Evolutionary conservation across 2,888 invertebrate species (phyloP).

Genomic region (Heliconius ismenius): DNA sequence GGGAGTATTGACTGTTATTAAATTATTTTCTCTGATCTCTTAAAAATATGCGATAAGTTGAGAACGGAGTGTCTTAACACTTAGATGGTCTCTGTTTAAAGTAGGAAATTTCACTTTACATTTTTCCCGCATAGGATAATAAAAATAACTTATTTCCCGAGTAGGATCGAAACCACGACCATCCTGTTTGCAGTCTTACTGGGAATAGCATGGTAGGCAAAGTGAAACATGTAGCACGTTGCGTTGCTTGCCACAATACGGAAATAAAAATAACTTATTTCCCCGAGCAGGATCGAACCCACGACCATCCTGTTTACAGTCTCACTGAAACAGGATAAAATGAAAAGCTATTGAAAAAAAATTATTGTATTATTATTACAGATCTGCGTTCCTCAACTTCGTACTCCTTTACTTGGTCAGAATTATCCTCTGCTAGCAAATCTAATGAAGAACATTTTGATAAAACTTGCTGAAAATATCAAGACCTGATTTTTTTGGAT

Average conservation of each 20-base stretch:
- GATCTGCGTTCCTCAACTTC: conserved; percentile 72
- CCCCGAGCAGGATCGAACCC: not conserved
- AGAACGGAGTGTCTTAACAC: too few species aligned
- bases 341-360: not conserved
- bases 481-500: conserved; percentile 43
- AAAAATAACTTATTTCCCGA: not conserved
- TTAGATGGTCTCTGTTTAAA: too few species aligned
- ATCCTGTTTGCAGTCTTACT: too few species aligned
- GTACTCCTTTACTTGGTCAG: conserved; percentile 67
- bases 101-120: too few species aligned
- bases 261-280: not conserved
- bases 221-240: too few species aligned
- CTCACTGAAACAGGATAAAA: not conserved
- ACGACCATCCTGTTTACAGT: not conserved
- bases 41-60: too few species aligned
- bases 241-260: too few species aligned
- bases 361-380: conserved; percentile 43
- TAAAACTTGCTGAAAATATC: conserved; percentile 69
- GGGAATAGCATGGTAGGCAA: too few species aligned
- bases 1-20: too few species aligned
- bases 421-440: conserved; percentile 68
- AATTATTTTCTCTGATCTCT: too few species aligned
- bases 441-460: conserved; percentile 58
- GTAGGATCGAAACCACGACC: not conserved
- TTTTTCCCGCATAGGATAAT: too few species aligned